Evolutionary conservation across 2,113 vertebrate species (phyloP).

Genomic region (Trogon melanurus): DNA sequence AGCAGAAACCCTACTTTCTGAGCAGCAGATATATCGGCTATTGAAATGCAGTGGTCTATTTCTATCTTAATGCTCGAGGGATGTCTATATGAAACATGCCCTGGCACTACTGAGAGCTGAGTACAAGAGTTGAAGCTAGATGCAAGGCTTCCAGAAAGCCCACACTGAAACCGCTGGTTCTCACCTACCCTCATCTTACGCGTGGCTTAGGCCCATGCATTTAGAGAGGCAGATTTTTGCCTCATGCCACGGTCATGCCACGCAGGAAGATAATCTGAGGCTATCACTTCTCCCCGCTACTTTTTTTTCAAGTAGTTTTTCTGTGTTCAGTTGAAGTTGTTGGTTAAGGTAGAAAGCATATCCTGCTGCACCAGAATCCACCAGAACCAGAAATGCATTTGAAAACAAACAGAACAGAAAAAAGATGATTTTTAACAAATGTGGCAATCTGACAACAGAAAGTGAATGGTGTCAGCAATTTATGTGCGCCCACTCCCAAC

Average conservation of each 20-base stretch:
- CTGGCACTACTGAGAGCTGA: neutral
- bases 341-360: constrained; percentile 15
- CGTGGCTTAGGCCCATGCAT: neutral
- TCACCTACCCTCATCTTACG: neutral
- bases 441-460: constrained; percentile 56
- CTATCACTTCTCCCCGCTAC: neutral
- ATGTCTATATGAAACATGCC: constrained; percentile 9
- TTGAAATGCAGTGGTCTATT: constrained; percentile 37
- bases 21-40: constrained; percentile 12
- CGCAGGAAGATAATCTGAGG: neutral
- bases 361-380: constrained; percentile 6
- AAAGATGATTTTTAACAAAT: constrained; percentile 45
- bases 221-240: constrained; percentile 7
- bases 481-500: constrained; percentile 59
- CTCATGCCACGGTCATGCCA: neutral
- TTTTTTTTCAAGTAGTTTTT: constrained; percentile 44
- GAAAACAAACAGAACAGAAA: constrained; percentile 12
- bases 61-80: constrained; percentile 41
- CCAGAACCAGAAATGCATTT: constrained; percentile 36
- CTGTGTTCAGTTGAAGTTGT: constrained; percentile 50
- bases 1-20: constrained; percentile 11
- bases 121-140: neutral
- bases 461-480: constrained; percentile 57
- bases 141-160: neutral
- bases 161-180: neutral